These are phyloP conservation scores for Athetis lepigone DNA, from an alignment of 2,888 invertebrate genomes.

Conservation along the genomic window DNA sequence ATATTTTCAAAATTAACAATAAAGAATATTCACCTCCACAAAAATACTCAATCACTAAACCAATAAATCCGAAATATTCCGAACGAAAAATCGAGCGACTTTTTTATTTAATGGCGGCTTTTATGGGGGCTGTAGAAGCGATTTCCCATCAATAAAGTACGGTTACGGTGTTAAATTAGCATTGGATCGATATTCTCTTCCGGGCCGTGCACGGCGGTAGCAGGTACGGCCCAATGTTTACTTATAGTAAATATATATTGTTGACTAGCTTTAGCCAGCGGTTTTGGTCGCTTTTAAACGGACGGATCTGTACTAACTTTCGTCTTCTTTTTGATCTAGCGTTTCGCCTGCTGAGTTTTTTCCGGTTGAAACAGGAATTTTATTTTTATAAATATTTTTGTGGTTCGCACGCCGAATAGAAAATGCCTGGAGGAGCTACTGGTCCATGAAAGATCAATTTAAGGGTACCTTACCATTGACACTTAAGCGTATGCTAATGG, in stretches of 20 bases:
- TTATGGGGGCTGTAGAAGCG: slow-evolving; percentile 66
- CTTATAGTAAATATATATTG: slow-evolving; percentile 44
- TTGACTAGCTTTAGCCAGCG: too few species aligned
- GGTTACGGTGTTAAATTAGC: slow-evolving; percentile 78
- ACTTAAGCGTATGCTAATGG: too few species aligned
- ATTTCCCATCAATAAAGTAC: slow-evolving; percentile 79
- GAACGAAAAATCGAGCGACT: slow-evolving; percentile 39
- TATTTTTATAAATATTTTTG: too few species aligned
- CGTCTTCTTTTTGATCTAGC: too few species aligned
- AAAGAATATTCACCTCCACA: background rate
- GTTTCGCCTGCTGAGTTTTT: background rate
- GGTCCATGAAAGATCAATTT: too few species aligned
- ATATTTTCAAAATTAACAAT: too few species aligned
- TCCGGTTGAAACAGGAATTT: too few species aligned
- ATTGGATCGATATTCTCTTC: slow-evolving; percentile 83
- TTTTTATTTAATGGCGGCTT: slow-evolving; percentile 63
- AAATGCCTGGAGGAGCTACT: too few species aligned
- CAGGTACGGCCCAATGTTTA: slow-evolving; percentile 69
- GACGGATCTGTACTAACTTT: too few species aligned
- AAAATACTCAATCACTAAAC: slow-evolving; percentile 2
- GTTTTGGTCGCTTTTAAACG: too few species aligned
- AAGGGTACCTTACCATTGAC: too few species aligned
- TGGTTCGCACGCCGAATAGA: too few species aligned
- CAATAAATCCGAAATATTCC: slow-evolving; percentile 48
- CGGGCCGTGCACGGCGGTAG: slow-evolving; percentile 73